phyloP scores from a whole-genome alignment of 2,113 vertebrate genomes.

The Scartelaos histophorus region DNA sequence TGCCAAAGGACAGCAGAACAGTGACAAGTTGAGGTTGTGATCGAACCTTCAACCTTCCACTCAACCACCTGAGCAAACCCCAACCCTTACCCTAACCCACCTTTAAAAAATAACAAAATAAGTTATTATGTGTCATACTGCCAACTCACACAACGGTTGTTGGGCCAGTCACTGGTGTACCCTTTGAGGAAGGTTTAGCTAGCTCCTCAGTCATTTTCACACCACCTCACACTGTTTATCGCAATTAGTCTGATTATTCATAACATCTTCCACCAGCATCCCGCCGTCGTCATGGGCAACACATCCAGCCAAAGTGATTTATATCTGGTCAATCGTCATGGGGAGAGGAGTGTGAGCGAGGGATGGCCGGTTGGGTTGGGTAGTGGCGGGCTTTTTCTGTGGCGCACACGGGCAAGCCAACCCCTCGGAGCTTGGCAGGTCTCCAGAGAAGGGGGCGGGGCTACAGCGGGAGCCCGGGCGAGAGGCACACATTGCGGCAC shows the following conservation, averaged over 20 bases:
- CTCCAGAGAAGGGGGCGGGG: slow-evolving; percentile 77
- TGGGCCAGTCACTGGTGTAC: slow-evolving; percentile 33
- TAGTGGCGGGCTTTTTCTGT: slow-evolving; percentile 37
- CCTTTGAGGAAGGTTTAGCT: slow-evolving; percentile 44
- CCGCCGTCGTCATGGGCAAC: slow-evolving; percentile 33
- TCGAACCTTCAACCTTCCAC: too few species aligned
- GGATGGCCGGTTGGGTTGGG: slow-evolving; percentile 24
- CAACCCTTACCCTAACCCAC: too few species aligned
- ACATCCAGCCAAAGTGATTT: slow-evolving; percentile 62
- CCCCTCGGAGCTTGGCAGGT: slow-evolving; percentile 77
- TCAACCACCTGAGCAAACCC: too few species aligned
- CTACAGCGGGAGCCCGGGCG: slow-evolving; percentile 72
- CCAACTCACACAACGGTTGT: background rate
- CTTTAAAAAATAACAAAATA: too few species aligned
- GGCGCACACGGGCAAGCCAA: slow-evolving; percentile 63
- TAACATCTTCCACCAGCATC: slow-evolving; percentile 52
- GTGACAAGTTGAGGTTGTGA: too few species aligned
- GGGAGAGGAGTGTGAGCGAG: slow-evolving; percentile 48
- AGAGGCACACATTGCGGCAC: slow-evolving; percentile 79
- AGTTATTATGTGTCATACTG: background rate
- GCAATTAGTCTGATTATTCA: slow-evolving; percentile 63
- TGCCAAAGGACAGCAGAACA: too few species aligned
- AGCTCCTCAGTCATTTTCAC: slow-evolving; percentile 50
- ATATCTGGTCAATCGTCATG: slow-evolving; percentile 44
- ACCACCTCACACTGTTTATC: slow-evolving; percentile 63